Evolutionary conservation across 2,797 vertebrate genomes (phyloP), one percentile per base, ranked within the genome.

Genomic region (Poeciliopsis gracilis): DNA sequence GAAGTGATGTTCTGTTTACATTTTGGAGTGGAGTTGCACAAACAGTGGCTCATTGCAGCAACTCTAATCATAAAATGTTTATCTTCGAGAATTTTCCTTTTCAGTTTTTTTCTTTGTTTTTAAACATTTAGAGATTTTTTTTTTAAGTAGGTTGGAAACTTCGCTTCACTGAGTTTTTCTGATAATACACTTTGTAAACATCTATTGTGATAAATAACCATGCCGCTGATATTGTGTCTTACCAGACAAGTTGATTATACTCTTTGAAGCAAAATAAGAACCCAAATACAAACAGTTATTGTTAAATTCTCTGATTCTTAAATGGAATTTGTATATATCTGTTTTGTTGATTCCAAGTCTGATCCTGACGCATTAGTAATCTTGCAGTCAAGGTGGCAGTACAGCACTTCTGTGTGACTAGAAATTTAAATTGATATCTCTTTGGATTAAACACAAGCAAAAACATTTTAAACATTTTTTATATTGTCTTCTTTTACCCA

Each of bases 1-100:
- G 41, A 45, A 46, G 7, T 25, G 10, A 70, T 70, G 43, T 18
- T 70, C 67, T 70, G 43, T 46, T 46, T 71, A 71, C 7, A 71
- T 46, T 71, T 71, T 9, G 28, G 23, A 46, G 23, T 45, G 25
- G 12, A 45, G 5, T 46, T 71, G 43, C 41, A 46, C 25, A 46
- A 71, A 23, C 23, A 43, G 23, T 28, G 43, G 43, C 41, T 71
- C 43, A 46, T 28, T 71, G 67, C 67, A 71, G 43, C 25, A 15
- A 46, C 67, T 25, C 41, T 70, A 70, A 70, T 70, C 67, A 71
- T 45, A 45, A 71, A 71, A 46, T 71, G 43, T 46, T 71, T 71
- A 41, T 46, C 43, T 71, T 18, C 0, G 1, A 28, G 13, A 67
- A 10, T 46, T 71, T 45, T 70, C 5, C 23, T 45, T 45, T 41